Evolutionary conservation across 2,113 vertebrate species (phyloP), one percentile per base, ranked within the genome.

Genomic region (Podiceps cristatus): DNA sequence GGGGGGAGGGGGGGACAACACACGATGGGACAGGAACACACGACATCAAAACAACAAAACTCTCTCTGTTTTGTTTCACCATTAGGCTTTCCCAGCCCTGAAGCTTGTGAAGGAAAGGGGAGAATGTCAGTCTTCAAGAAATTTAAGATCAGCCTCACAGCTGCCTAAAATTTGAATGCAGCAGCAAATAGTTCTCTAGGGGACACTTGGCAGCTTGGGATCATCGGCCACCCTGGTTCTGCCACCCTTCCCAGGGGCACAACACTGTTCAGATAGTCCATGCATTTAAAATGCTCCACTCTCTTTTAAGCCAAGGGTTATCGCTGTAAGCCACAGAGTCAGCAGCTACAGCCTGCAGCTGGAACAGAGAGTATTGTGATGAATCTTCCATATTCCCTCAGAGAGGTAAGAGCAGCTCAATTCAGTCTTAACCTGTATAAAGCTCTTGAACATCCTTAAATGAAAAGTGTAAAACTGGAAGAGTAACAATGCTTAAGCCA

Each of bases 151-250:
- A 88, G 20, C 18, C 25, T 53, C 49, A 31, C 7, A 73, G n/a
- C 17, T 47, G 24, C 11, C 22, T 69, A 64, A 28, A 31, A 20
- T 31, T n/a, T 58, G 45, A 44, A n/a, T 28, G 7, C 45, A 76
- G 35, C 33, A 60, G 63, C 29, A 88, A 56, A 53, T 0, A 68
- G 23, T 2, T 64, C 31, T 76, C 11, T 45, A 35, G 7, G 31
- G 58, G 23, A 68, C 35, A 56, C 5, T 1, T 29, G 47, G 47
- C 28, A 78, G 50, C 25, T 55, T 58, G 35, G 31, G 42, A 67
- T n/a, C 77, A 31, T 15, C 0, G 0, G 12, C 44, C 5, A 2
- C 40, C 23, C 27, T 62, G 18, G 7, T 27, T 27, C 37, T 73
- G 63, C 28, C 58, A 58, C 71, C 44, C 68, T 56, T 76, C 40